Evolutionary conservation across 2,888 invertebrate species (phyloP).

Genomic region (Drosophila prolongata): DNA sequence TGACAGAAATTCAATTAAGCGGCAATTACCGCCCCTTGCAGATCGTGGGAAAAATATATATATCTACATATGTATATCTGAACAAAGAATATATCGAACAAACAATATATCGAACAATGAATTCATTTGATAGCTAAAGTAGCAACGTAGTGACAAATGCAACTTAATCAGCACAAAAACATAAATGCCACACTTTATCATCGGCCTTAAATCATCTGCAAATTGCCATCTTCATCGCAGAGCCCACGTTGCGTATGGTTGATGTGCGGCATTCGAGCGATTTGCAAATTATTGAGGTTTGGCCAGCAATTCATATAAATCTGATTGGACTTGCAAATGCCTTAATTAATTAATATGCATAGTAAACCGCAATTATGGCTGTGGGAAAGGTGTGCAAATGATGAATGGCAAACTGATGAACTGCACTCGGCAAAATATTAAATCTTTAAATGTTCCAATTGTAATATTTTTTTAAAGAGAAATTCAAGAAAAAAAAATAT

Average conservation of each 20-base stretch:
- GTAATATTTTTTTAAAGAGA: too few species aligned
- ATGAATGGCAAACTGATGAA: conserved; percentile 19
- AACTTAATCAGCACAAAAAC: neutral
- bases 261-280: conserved; percentile 25
- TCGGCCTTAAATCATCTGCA: neutral
- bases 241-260: conserved; percentile 46
- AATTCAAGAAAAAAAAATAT: too few species aligned
- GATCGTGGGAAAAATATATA: conserved; percentile 64
- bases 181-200: neutral
- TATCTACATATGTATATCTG: neutral
- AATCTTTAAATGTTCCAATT: neutral
- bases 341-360: conserved; percentile 42
- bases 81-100: neutral
- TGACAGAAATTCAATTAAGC: conserved; percentile 58
- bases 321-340: conserved; percentile 36
- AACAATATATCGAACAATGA: neutral
- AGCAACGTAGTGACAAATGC: conserved; percentile 2
- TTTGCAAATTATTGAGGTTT: conserved; percentile 20
- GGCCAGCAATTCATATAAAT: conserved; percentile 20
- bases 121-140: neutral
- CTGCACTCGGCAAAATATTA: neutral
- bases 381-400: conserved; percentile 36
- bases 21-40: conserved; percentile 35
- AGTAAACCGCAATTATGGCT: conserved; percentile 26
- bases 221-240: neutral